Evolutionary conservation across 2,888 invertebrate genomes (phyloP).

Genomic region (Litoditis marina): DNA sequence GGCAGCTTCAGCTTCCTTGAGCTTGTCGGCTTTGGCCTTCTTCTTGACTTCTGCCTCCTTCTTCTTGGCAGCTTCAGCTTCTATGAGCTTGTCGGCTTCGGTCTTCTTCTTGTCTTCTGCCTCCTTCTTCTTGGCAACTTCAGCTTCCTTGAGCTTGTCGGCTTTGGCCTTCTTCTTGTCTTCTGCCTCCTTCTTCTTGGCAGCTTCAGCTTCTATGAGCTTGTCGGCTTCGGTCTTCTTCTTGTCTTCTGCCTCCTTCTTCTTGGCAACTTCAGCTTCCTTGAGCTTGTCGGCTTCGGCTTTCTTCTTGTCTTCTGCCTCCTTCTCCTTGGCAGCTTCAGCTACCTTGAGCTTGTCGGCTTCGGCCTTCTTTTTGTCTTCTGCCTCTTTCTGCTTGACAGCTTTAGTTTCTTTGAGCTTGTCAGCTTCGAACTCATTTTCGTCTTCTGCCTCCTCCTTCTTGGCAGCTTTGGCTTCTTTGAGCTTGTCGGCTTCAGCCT

Average conservation of each 20-base stretch:
- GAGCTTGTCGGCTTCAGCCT: conserved; percentile 2
- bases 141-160: conserved; percentile 5
- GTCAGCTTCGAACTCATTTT: background rate
- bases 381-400: background rate
- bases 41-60: conserved; percentile 4
- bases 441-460: background rate
- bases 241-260: conserved; percentile 8
- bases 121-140: conserved; percentile 7
- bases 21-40: conserved; percentile 10
- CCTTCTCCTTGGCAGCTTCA: conserved; percentile 7
- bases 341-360: conserved; percentile 14
- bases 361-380: conserved; percentile 19
- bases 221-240: conserved; percentile 2
- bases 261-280: conserved; percentile 4
- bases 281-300: background rate
- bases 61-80: conserved; percentile 1
- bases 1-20: conserved; percentile 6
- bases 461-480: conserved; percentile 3
- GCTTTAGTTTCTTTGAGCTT: conserved; percentile 10
- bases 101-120: conserved; percentile 1
- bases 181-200: conserved; percentile 4
- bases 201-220: conserved; percentile 1
- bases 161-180: conserved; percentile 11
- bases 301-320: conserved; percentile 9
- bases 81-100: background rate